Evolutionary conservation across 2,888 invertebrate genomes (phyloP), one percentile per base, ranked within the genome.

Genomic region (Dysmachus trigonus): DNA sequence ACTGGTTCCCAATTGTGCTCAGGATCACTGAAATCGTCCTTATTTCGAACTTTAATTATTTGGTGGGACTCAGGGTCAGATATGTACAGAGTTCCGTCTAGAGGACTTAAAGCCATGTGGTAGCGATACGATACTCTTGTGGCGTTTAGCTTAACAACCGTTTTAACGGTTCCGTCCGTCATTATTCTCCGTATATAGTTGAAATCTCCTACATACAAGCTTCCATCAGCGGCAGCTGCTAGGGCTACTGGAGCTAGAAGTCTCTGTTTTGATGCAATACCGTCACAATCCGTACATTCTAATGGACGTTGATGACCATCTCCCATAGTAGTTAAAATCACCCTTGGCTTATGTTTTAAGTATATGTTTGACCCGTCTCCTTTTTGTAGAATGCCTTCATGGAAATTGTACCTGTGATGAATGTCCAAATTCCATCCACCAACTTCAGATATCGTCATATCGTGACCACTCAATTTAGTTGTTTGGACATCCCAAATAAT

Each of bases 371-470:
- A 97, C 13, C 99, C 99, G 90, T 99, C 99, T 35, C 99, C 99
- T 91, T 98, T 98, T 93, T 99, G 98, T 0, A 99, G 93, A 87
- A 99, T 98, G 38, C 98, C 99, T 93, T 99, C 98, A 90, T 99
- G 98, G 94, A 98, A 98, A 92, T 99, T 99, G 92, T 99, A 98
- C 89, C 98, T 94, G 91, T 99, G 99, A 93, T 99, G 99, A 88
- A 99, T 98, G 91, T 99, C 98, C 89, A 99, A 93, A 92, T 99
- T 98, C 99, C 99, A 99, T 15, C 98, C 98, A 0, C 98, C 99
- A 53, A 98, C 97, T 92, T 98, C 98, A 0, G 98, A 98, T 79
- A 98, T 98, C 87, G 97, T 97, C 96, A 99, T 97, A 90, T 98
- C 98, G 90, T 98, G 98, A 0, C 99, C 99, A 89, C 97, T 97